These are phyloP conservation scores for Ceyx cyanopectus DNA, from an alignment of 2,113 vertebrate genomes.

Conservation along the genomic window DNA sequence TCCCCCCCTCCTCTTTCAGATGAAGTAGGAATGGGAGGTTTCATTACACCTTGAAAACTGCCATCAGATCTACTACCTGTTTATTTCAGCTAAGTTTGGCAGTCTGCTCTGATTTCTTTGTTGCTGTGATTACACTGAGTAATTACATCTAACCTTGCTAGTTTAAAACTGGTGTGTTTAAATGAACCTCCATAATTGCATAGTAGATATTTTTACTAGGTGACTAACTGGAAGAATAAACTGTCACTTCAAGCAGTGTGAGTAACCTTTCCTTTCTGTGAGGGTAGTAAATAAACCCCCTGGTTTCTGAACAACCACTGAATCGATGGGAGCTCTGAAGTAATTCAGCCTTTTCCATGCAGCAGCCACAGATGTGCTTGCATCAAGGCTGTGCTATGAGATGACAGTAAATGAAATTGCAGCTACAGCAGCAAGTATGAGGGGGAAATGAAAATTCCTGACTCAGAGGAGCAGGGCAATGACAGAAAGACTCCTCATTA, in stretches of 20 bases:
- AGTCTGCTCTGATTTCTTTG: background rate
- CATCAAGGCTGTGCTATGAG: slow-evolving; percentile 50
- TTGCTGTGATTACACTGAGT: background rate
- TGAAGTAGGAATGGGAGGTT: background rate
- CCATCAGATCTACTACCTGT: background rate
- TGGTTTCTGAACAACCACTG: background rate
- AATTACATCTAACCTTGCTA: background rate
- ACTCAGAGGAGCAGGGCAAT: slow-evolving; percentile 69
- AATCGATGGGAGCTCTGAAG: slow-evolving; percentile 1
- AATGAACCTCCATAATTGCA: background rate
- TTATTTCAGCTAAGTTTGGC: background rate
- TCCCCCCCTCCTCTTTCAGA: background rate
- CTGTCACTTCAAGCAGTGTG: background rate
- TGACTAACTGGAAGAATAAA: slow-evolving; percentile 2
- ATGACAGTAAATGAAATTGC: slow-evolving; percentile 61
- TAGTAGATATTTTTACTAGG: background rate
- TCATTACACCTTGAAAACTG: background rate
- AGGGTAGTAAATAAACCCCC: slow-evolving; percentile 9
- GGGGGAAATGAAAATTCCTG: slow-evolving; percentile 68
- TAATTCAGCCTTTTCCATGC: background rate
- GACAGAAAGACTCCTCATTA: slow-evolving; percentile 73
- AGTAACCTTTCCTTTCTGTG: background rate
- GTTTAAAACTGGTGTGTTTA: background rate
- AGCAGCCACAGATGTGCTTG: slow-evolving; percentile 64
- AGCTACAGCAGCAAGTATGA: slow-evolving; percentile 65